Percentiles rank a stretch among this genome's conserved stretches.
These are phyloP conservation scores for Oxygymnocypris stewartii DNA, from an alignment of 2,113 vertebrate species.

Conservation along the genomic window DNA sequence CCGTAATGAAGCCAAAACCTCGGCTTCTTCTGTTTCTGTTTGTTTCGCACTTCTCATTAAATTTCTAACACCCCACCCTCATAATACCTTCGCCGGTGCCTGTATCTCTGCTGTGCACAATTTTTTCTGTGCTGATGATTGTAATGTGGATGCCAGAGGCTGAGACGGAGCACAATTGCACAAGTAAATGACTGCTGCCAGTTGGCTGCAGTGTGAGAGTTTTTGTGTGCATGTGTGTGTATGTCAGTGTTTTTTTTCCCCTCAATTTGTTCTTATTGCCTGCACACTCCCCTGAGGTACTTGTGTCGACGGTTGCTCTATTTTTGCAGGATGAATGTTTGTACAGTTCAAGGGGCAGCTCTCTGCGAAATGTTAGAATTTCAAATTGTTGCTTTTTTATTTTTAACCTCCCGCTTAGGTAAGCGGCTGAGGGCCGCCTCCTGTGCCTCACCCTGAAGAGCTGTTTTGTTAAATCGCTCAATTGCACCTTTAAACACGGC, in stretches of 20 bases:
- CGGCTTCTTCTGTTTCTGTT: not conserved
- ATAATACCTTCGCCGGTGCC: not conserved
- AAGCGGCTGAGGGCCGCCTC: not conserved
- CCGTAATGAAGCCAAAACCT: slow-evolving; percentile 9
- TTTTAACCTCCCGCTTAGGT: not conserved
- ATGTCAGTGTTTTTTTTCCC: not conserved
- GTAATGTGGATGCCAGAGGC: slow-evolving; percentile 37
- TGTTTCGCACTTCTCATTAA: slow-evolving; percentile 7
- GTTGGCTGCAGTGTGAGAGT: slow-evolving; percentile 11
- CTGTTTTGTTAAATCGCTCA: slow-evolving; percentile 14
- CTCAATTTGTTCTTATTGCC: slow-evolving; percentile 36
- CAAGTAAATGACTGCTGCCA: slow-evolving; percentile 36
- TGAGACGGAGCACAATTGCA: slow-evolving; percentile 37
- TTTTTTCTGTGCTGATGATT: slow-evolving; percentile 40
- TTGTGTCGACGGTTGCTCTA: slow-evolving; percentile 38
- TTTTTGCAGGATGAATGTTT: slow-evolving; percentile 40
- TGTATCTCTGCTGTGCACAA: not conserved
- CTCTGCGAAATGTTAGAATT: slow-evolving; percentile 12
- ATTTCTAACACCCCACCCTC: not conserved
- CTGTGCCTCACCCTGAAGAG: not conserved
- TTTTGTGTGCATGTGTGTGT: slow-evolving; percentile 23
- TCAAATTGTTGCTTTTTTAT: not conserved
- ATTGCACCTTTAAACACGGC: slow-evolving; percentile 7
- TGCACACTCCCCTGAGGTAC: slow-evolving; percentile 31
- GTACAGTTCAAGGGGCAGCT: slow-evolving; percentile 32